Evolutionary conservation across 2,113 vertebrate species (phyloP).

Genomic region (Sinocyclocheilus anshuiensis): DNA sequence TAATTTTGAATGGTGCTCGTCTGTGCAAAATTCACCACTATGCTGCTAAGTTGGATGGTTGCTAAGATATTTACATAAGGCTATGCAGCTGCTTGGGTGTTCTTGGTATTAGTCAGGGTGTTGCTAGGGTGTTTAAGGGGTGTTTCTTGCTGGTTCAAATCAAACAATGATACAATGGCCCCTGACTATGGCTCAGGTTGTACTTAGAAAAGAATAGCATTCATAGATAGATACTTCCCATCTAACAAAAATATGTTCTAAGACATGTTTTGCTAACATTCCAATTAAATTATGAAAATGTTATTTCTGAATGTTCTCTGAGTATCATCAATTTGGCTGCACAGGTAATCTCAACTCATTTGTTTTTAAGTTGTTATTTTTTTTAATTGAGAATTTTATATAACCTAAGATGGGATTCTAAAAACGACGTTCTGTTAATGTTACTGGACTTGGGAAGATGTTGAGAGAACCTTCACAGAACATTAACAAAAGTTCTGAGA

Average conservation of each 20-base stretch:
- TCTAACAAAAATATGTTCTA: no score
- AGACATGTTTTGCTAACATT: no score
- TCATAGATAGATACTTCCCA: no score
- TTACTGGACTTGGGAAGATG: no score
- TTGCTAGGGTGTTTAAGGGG: no score
- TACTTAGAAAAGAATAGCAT: no score
- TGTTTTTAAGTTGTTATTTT: no score
- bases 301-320: no score
- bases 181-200: background rate
- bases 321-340: background rate
- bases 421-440: background rate
- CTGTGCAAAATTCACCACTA: background rate
- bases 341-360: background rate
- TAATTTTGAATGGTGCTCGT: background rate
- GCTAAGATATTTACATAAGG: background rate
- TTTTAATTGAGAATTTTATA: no score
- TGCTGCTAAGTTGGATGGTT: background rate
- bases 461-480: background rate
- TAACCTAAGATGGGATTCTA: no score
- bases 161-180: background rate
- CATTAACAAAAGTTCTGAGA: background rate
- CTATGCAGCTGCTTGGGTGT: background rate
- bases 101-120: background rate
- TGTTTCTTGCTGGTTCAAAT: background rate
- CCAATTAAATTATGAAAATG: no score